Evolutionary conservation across 2,888 invertebrate genomes (phyloP).

Genomic region (Drosophila mayaguana): DNA sequence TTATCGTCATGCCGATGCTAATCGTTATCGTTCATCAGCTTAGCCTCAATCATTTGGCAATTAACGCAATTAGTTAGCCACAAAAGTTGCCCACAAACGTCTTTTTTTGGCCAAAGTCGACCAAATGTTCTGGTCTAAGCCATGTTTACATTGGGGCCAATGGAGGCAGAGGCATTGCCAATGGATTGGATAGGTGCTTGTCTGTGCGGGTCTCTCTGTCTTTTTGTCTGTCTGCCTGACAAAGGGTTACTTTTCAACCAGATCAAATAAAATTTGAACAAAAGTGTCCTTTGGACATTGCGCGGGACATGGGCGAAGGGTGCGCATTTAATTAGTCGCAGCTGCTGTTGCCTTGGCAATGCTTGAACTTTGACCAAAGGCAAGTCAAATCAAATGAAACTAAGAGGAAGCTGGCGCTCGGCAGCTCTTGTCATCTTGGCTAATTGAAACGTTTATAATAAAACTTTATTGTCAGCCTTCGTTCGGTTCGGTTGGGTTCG

Average conservation of each 20-base stretch:
- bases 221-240: neutral
- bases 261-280: constrained; percentile 63
- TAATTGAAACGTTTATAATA: constrained; percentile 71
- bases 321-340: constrained; percentile 71
- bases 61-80: constrained; percentile 66
- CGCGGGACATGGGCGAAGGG: constrained; percentile 30
- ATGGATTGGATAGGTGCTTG: constrained; percentile 23
- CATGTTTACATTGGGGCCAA: constrained; percentile 53
- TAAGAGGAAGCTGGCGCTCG: constrained; percentile 10
- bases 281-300: constrained; percentile 67
- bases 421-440: constrained; percentile 47
- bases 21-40: constrained; percentile 28
- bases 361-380: constrained; percentile 62
- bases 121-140: constrained; percentile 51
- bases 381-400: constrained; percentile 38
- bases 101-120: constrained; percentile 37
- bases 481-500: neutral
- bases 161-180: constrained; percentile 13
- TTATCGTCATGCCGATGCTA: constrained; percentile 1
- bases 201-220: neutral
- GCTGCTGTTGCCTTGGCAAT: constrained; percentile 54
- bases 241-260: constrained; percentile 32
- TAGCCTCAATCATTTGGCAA: constrained; percentile 52
- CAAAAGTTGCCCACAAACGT: constrained; percentile 46
- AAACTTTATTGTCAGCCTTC: constrained; percentile 63